A percentile compares a stretch with the other conserved stretches of the same genome.
Evolutionary conservation across 2,797 vertebrate genomes (phyloP).

Genomic region (Scolopax bukidnonensis): DNA sequence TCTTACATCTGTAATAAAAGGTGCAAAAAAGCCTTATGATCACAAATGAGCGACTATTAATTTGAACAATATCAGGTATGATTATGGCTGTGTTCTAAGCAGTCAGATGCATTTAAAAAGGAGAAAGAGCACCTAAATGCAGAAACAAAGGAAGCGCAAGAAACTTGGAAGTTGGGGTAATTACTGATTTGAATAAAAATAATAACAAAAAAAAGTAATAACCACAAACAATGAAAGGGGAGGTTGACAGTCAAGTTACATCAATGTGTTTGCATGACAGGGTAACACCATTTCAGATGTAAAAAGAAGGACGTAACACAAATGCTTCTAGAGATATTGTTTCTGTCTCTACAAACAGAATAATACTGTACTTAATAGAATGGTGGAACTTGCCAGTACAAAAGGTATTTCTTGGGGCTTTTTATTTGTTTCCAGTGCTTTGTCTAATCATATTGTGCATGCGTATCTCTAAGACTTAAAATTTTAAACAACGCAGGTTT

Average conservation of each 20-base stretch:
- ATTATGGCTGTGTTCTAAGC: slow-evolving; percentile 14
- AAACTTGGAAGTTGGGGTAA: neutral
- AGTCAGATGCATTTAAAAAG: neutral
- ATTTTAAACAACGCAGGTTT: neutral
- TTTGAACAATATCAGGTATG: slow-evolving; percentile 40
- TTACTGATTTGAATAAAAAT: slow-evolving; percentile 19
- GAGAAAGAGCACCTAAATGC: slow-evolving; percentile 15
- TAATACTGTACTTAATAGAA: neutral
- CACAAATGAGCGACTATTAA: slow-evolving; percentile 37
- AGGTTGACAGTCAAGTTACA: slow-evolving; percentile 14
- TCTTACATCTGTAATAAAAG: slow-evolving; percentile 1
- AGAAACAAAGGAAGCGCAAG: slow-evolving; percentile 15
- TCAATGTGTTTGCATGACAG: neutral
- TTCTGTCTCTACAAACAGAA: slow-evolving; percentile 19
- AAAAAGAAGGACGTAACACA: neutral
- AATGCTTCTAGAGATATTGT: slow-evolving; percentile 1
- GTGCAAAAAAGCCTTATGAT: neutral
- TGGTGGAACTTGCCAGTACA: neutral
- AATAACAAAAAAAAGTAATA: slow-evolving; percentile 29
- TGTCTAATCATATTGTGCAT: neutral
- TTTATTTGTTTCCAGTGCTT: neutral
- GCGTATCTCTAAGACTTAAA: neutral
- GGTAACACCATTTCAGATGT: neutral
- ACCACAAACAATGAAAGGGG: neutral
- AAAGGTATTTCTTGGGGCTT: neutral